Evolutionary conservation across 37 sponge, comb jelly and placozoan species (phyloP).

Genomic region (Halichondria panicea): DNA sequence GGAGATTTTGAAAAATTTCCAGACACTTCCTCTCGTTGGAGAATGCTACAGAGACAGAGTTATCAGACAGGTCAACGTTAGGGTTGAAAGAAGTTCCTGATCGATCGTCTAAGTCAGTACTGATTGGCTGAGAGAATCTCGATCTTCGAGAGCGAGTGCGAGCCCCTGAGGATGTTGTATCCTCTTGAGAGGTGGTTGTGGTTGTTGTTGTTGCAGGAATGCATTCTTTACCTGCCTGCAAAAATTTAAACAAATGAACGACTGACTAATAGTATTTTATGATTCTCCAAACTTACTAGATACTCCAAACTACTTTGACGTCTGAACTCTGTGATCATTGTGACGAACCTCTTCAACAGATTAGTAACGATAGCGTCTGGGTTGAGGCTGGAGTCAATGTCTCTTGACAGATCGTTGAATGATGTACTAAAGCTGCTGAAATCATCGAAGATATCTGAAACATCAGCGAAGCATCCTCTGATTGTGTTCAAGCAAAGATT

Average conservation of each 20-base stretch:
- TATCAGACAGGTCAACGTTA: neutral
- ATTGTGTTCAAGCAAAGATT: constrained; percentile 48
- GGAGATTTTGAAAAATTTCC: neutral
- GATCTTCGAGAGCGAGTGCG: neutral
- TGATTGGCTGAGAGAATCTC: neutral
- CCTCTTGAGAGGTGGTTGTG: too few species aligned
- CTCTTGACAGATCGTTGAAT: neutral
- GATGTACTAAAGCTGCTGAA: neutral
- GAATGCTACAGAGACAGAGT: constrained; percentile 8
- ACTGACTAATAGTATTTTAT: too few species aligned
- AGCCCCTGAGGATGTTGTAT: too few species aligned
- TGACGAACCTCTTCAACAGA: neutral
- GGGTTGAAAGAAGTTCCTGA: neutral
- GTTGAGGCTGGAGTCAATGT: neutral
- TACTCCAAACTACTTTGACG: too few species aligned
- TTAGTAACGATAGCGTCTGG: neutral
- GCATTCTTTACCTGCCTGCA: too few species aligned
- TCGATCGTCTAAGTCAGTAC: neutral
- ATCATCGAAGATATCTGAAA: constrained; percentile 24
- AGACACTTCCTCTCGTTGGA: constrained; percentile 21
- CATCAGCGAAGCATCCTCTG: constrained; percentile 51
- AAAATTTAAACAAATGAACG: too few species aligned
- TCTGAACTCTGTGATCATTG: neutral
- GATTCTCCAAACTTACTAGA: too few species aligned
- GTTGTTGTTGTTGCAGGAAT: too few species aligned